Evolutionary conservation across 2,113 vertebrate genomes (phyloP).

Genomic region (Trematocara stigmaticum): DNA sequence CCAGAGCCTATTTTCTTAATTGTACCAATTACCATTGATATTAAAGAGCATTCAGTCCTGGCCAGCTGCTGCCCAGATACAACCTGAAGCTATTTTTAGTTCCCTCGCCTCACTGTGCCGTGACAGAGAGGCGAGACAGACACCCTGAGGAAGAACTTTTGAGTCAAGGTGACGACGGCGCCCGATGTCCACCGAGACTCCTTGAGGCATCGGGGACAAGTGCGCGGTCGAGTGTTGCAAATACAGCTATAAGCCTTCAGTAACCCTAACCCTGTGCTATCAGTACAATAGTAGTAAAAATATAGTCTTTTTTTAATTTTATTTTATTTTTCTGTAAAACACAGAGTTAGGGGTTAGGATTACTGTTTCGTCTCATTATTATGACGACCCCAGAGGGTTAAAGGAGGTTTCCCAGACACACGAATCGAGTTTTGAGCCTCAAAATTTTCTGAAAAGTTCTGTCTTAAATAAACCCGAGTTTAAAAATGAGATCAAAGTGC

Average conservation of each 20-base stretch:
- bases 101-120: not conserved
- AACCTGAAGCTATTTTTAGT: slow-evolving; percentile 35
- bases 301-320: not conserved
- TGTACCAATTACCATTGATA: not conserved
- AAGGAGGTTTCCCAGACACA: not conserved
- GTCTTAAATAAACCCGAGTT: not conserved
- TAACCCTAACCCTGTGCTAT: not conserved
- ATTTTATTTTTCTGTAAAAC: fast-evolving
- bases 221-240: not conserved
- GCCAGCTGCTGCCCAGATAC: slow-evolving; percentile 21
- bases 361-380: not conserved
- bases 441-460: not conserved
- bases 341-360: not conserved
- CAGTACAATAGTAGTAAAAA: not conserved
- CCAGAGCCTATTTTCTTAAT: not conserved
- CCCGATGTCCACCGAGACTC: not conserved
- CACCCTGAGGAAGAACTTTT: slow-evolving; percentile 1
- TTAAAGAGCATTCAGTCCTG: not conserved
- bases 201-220: not conserved
- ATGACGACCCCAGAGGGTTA: not conserved
- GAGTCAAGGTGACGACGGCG: slow-evolving; percentile 2
- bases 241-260: not conserved
- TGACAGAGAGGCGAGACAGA: not conserved
- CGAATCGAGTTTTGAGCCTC: not conserved
- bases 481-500: not conserved